Percentiles rank a stretch among this genome's conserved stretches.
Conservation (phyloP, 2,888 invertebrate species). For the Scrobipalpa atriplicella region DNA sequence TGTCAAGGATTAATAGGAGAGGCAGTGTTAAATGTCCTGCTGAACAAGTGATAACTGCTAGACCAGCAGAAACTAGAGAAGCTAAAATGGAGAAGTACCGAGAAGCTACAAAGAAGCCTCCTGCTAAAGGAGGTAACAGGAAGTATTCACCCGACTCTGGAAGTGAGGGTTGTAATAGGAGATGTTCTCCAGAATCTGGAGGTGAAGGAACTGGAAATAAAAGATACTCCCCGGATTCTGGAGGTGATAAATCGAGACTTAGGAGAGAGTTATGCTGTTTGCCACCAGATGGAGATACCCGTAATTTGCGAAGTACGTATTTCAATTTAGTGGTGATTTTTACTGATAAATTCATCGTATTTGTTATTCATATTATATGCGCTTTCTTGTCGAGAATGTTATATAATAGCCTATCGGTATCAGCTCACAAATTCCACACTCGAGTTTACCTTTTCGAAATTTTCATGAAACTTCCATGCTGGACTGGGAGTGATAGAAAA, state of each 20-base stretch:
- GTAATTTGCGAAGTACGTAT: not conserved
- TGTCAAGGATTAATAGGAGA: not conserved
- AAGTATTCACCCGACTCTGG: not conserved
- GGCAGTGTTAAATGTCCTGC: not conserved
- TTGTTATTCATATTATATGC: too few species aligned
- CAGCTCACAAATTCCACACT: too few species aligned
- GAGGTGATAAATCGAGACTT: not conserved
- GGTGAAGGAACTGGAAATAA: not conserved
- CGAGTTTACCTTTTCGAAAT: too few species aligned
- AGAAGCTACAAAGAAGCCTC: not conserved
- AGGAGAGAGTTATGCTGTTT: not conserved
- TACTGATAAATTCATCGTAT: too few species aligned
- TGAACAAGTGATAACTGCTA: not conserved
- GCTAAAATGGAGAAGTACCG: not conserved
- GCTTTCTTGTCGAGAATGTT: too few species aligned
- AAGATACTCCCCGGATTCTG: not conserved
- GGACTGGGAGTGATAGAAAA: too few species aligned
- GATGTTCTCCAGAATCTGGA: not conserved
- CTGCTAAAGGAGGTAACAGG: not conserved
- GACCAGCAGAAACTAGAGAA: not conserved
- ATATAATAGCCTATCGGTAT: too few species aligned
- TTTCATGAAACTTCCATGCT: too few species aligned
- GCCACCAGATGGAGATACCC: not conserved
- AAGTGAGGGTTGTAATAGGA: not conserved
- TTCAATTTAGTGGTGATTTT: not conserved